Percentiles rank a stretch among this genome's conserved stretches.
Conservation (phyloP, 1,140 invertebrate species). For the Acromyrmex echinatior region DNA sequence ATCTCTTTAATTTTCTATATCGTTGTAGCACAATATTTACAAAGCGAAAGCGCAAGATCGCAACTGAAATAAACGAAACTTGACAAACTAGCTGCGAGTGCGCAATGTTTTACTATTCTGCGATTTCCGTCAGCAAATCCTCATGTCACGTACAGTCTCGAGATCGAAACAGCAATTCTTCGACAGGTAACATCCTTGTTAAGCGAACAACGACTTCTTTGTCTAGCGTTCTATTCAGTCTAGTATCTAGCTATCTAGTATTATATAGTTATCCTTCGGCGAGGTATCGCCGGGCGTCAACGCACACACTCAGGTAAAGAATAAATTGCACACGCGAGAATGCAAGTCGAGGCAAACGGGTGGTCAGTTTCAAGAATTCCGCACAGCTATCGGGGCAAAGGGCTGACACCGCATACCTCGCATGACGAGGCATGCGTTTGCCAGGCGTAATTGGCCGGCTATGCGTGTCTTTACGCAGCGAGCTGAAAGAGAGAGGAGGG, state of each 20-base stretch:
- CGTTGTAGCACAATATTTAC: too few relatives aligned
- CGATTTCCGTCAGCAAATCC: too few relatives aligned
- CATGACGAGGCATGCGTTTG: conserved; percentile 78
- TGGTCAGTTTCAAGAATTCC: conserved; percentile 67
- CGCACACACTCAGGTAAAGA: neutral
- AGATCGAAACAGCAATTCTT: too few relatives aligned
- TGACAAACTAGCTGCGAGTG: too few relatives aligned
- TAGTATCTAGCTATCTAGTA: neutral
- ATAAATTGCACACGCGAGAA: conserved; percentile 35
- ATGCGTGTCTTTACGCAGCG: conserved; percentile 76
- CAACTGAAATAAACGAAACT: too few relatives aligned
- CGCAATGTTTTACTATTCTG: too few relatives aligned
- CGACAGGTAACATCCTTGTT: neutral
- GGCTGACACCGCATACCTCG: conserved; percentile 73
- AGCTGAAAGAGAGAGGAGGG: conserved; percentile 32
- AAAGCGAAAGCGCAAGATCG: too few relatives aligned
- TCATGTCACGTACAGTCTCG: too few relatives aligned
- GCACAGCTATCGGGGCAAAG: conserved; percentile 43
- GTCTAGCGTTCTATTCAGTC: conserved; percentile 10
- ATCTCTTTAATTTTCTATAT: too few relatives aligned
- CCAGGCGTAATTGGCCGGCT: conserved; percentile 72
- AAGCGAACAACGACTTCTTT: neutral
- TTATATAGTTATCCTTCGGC: neutral
- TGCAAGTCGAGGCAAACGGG: neutral
- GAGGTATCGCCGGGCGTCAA: neutral